Evolutionary conservation across 92 coral and sea anemone genomes (phyloP).

Genomic region (Blastomussa wellsi): DNA sequence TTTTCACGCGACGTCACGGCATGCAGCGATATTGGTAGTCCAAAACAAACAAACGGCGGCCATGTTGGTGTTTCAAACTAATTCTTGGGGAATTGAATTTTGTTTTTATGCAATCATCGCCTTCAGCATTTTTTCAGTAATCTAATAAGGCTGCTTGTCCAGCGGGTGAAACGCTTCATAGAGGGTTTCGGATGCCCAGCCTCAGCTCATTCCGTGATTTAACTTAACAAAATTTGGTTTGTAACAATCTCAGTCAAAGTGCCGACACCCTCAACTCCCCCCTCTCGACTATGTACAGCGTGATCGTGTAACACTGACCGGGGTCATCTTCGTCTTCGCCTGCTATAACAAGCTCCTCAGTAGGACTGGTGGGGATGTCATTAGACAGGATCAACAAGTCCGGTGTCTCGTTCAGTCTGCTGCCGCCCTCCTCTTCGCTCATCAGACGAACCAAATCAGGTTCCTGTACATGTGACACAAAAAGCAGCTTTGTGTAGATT

Average conservation of each 20-base stretch:
- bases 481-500: too few relatives aligned
- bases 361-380: constrained; percentile 96
- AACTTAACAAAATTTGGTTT: neutral
- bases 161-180: too few relatives aligned
- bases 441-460: constrained; percentile 89
- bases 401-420: constrained; percentile 75
- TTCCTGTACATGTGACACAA: constrained; percentile 55
- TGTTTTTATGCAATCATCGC: too few relatives aligned
- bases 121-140: too few relatives aligned
- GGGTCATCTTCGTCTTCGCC: constrained; percentile 90
- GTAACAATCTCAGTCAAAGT: neutral
- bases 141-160: too few relatives aligned
- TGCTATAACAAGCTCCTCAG: constrained; percentile 82
- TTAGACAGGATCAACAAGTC: constrained; percentile 86
- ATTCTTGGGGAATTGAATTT: too few relatives aligned
- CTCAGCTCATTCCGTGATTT: neutral
- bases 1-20: too few relatives aligned
- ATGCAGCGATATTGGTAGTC: too few relatives aligned
- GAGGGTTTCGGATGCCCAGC: neutral
- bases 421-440: constrained; percentile 67
- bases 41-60: too few relatives aligned
- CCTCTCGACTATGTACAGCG: neutral
- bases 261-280: neutral
- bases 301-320: constrained; percentile 47
- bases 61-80: too few relatives aligned